Base-by-base conservation (phyloP, 1,140 invertebrate species). In the Stegodyphus dumicola region DNA sequence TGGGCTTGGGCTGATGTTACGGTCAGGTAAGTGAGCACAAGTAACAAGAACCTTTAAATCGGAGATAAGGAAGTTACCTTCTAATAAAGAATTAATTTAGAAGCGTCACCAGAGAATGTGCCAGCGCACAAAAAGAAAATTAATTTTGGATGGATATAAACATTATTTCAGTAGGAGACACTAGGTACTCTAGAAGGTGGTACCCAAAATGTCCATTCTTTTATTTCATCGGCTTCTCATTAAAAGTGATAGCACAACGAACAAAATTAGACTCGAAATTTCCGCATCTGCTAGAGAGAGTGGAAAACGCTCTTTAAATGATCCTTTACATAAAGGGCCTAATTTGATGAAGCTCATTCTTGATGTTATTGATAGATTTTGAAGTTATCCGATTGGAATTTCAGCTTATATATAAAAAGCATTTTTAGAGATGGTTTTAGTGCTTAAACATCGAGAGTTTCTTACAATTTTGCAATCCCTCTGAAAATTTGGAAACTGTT, bases 321-420 rank as follows among this genome's bases (percentile, higher is more conserved):
- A 70, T 60, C 84, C 65, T n/a, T 64, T 87, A 6, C 6, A 66
- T 1, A 84, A 76, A 17, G 86, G 87, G n/a, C 87, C 86, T 0
- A 81, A 73, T 87, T 85, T 91, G 3, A 88, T 91, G 10, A 90
- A 91, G 76, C 33, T 87, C 0, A 90, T 92, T 11, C 89, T 90
- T 7, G 52, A 88, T 3, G 79, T 91, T 48, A 65, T 91, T 49
- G 48, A 89, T 11, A 76, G 88, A 13, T 92, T 92, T 87, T 76
- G 91, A 74, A 86, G 17, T 78, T 87, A 88, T 17, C 88, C 80
- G 71, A 88, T 89, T 80, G 90, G 88, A 48, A 88, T 91, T 0
- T 88, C 89, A 4, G 87, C 90, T 0, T 91, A 92, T 77, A 91
- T 92, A 9, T 77, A 87, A 52, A 90, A 90, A 60, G 91, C 90